A percentile compares a stretch with the other conserved stretches of the same genome.
These are phyloP conservation scores for Alentia gelatinosa DNA, from an alignment of 2,888 invertebrate genomes.

Conservation along the genomic window DNA sequence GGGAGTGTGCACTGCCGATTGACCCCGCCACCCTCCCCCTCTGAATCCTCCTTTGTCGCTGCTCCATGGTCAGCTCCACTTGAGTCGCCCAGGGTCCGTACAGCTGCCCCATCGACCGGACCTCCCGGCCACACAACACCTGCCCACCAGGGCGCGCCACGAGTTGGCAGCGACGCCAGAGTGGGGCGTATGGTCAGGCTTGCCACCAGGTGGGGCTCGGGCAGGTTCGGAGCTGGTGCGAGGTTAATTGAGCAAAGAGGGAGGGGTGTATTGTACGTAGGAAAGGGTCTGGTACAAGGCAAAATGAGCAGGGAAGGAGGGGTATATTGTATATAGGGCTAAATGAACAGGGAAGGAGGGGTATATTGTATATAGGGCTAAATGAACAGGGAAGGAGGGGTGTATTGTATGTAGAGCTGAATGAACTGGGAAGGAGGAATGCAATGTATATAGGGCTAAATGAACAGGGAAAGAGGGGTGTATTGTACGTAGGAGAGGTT, in stretches of 20 bases:
- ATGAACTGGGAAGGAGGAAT: neutral
- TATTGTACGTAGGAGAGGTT: too few relatives aligned
- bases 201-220: too few relatives aligned
- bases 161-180: neutral
- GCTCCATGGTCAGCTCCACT: neutral
- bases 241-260: neutral
- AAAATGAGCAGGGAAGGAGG: too few relatives aligned
- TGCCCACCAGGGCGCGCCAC: neutral
- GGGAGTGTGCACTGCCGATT: neutral
- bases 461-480: too few relatives aligned
- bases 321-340: too few relatives aligned
- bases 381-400: too few relatives aligned
- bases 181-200: too few relatives aligned
- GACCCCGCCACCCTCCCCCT: neutral
- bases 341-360: too few relatives aligned
- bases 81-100: neutral
- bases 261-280: neutral
- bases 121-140: neutral
- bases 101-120: slow-evolving; percentile 1
- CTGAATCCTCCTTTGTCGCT: neutral
- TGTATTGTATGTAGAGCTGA: too few relatives aligned
- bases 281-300: neutral
- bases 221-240: too few relatives aligned
- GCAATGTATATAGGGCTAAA: too few relatives aligned
- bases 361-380: too few relatives aligned